A percentile compares a stretch with the other conserved stretches of the same genome.
Evolutionary conservation across 1,140 invertebrate genomes (phyloP).

Genomic region (Hyphantria cunea): DNA sequence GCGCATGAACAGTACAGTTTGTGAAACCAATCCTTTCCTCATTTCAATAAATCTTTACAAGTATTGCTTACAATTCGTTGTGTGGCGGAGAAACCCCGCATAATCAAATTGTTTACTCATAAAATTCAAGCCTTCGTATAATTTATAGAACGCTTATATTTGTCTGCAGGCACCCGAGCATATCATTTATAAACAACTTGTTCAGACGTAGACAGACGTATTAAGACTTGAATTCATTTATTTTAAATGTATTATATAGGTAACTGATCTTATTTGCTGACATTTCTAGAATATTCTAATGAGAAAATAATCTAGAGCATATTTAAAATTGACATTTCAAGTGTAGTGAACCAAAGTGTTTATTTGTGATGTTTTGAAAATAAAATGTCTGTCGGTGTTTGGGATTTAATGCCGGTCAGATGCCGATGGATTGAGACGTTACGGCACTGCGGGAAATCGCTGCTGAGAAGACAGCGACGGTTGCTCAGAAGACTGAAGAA

Average conservation of each 20-base stretch:
- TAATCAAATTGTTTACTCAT: constrained; percentile 14
- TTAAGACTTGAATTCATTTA: neutral
- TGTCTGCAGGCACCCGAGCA: neutral
- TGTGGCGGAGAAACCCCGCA: constrained; percentile 9
- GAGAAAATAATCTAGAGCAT: neutral
- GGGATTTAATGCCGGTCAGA: constrained; percentile 67
- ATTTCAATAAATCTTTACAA: too few species aligned
- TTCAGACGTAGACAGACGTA: constrained; percentile 5
- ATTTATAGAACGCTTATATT: constrained; percentile 14
- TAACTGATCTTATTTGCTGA: neutral
- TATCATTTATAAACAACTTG: constrained; percentile 9
- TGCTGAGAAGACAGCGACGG: constrained; percentile 63
- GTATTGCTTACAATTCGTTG: too few species aligned
- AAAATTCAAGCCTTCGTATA: constrained; percentile 4
- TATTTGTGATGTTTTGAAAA: constrained; percentile 44
- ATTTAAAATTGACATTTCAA: neutral
- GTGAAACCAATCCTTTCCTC: neutral
- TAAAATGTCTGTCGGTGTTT: constrained; percentile 61
- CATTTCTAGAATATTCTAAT: neutral
- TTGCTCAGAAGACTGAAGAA: constrained; percentile 67
- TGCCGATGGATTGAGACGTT: constrained; percentile 72
- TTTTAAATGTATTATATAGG: neutral
- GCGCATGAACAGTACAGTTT: too few species aligned
- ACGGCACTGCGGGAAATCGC: constrained; percentile 69
- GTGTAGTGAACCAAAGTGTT: constrained; percentile 3